A percentile compares a stretch with the other conserved stretches of the same genome.
Conservation (phyloP, 2,888 invertebrate genomes). For the Galeruca laticollis region DNA sequence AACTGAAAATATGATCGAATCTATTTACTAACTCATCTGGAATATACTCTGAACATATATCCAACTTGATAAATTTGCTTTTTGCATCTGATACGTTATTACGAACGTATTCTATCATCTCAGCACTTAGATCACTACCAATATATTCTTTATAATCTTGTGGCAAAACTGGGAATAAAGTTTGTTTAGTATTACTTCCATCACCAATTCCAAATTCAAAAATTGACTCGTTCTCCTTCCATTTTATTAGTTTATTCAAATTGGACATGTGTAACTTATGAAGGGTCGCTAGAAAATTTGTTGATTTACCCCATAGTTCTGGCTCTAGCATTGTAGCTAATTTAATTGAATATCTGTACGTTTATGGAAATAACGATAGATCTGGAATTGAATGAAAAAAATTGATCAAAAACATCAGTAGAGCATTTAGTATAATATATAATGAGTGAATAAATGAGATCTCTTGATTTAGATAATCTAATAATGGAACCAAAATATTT, state of each 20-base stretch:
- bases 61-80: conserved; percentile 27
- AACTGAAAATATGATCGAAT: conserved; percentile 38
- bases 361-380: no score
- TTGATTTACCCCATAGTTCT: conserved; percentile 34
- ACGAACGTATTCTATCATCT: conserved; percentile 29
- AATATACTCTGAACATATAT: conserved; percentile 19
- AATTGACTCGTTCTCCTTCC: conserved; percentile 66
- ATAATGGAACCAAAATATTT: no score
- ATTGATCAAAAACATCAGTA: no score
- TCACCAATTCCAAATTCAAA: conserved; percentile 83
- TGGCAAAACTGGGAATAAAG: conserved; percentile 31
- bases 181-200: conserved; percentile 72
- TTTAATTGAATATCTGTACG: background rate
- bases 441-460: no score
- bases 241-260: conserved; percentile 66
- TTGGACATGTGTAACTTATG: conserved; percentile 67
- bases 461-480: no score
- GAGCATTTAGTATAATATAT: no score
- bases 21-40: conserved; percentile 20
- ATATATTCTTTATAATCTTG: conserved; percentile 31
- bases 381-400: no score
- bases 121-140: conserved; percentile 31
- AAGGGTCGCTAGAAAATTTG: background rate
- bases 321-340: conserved; percentile 30
- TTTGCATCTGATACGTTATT: conserved; percentile 8